A percentile compares a stretch with the other conserved stretches of the same genome.
phyloP scores from a whole-genome alignment of 2,797 vertebrate species.

The Enteromius fasciolatus region DNA sequence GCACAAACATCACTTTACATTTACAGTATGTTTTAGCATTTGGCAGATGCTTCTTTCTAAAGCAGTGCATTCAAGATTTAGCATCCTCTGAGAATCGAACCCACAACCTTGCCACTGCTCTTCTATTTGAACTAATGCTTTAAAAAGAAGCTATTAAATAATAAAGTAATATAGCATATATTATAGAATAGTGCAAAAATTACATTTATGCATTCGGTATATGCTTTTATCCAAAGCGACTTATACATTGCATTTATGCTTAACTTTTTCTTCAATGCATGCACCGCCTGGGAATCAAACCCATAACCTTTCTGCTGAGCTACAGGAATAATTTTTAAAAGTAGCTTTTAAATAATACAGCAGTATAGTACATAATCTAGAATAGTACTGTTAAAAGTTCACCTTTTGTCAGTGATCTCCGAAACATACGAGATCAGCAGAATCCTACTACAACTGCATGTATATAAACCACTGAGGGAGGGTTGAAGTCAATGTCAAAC shows the following conservation, averaged over 20 bases:
- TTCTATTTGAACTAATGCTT: not conserved
- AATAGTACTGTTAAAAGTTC: not conserved
- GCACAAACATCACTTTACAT: not conserved
- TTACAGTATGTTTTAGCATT: not conserved
- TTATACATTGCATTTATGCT: not conserved
- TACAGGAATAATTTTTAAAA: not conserved
- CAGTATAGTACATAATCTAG: not conserved
- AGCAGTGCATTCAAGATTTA: not conserved
- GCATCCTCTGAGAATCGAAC: not conserved
- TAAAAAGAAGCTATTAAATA: not conserved
- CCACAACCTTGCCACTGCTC: not conserved
- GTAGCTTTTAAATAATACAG: slow-evolving; percentile 2
- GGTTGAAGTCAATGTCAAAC: slow-evolving; percentile 53
- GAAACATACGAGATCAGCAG: slow-evolving; percentile 48
- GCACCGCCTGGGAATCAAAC: not conserved
- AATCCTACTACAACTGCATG: slow-evolving; percentile 17
- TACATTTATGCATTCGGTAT: not conserved
- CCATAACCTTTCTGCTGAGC: not conserved
- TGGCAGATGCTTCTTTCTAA: not conserved
- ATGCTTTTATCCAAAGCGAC: not conserved
- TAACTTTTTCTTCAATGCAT: not conserved
- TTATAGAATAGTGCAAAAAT: not conserved
- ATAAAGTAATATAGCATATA: not conserved
- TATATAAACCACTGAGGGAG: slow-evolving; percentile 30
- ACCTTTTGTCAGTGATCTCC: slow-evolving; percentile 36